Percentiles rank a stretch among this genome's conserved stretches.
Conservation (phyloP, 2,797 vertebrate species). For the Typhlichthys subterraneus region DNA sequence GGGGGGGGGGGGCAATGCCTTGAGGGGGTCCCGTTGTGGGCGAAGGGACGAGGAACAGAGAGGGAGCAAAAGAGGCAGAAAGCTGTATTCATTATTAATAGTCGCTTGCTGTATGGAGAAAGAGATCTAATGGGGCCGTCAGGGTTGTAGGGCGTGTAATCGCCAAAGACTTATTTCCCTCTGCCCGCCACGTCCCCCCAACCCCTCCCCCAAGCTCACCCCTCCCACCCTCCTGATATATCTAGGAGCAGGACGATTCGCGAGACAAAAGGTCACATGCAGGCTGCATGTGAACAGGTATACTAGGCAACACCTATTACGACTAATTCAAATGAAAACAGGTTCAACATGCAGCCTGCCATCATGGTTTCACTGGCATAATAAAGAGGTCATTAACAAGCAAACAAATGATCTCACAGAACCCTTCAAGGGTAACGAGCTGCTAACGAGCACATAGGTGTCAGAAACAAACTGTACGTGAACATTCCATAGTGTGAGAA, state of each 20-base stretch:
- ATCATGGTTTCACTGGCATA: conserved; percentile 15
- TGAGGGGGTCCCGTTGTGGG: conserved; percentile 51
- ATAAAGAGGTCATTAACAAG: conserved; percentile 23
- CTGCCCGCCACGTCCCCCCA: conserved; percentile 48
- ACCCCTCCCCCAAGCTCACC: conserved; percentile 11
- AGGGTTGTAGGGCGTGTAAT: conserved; percentile 67
- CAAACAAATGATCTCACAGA: conserved; percentile 25
- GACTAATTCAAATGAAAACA: not conserved
- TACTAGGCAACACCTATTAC: too few relatives aligned
- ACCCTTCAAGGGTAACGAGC: conserved; percentile 26
- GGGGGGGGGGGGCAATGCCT: conserved; percentile 40
- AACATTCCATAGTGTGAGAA: conserved; percentile 11
- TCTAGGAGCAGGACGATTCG: conserved; percentile 17
- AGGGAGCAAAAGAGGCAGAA: conserved; percentile 63
- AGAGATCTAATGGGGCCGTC: conserved; percentile 80
- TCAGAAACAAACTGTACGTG: conserved; percentile 9
- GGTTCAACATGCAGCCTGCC: not conserved
- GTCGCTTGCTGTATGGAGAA: conserved; percentile 70
- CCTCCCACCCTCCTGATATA: not conserved
- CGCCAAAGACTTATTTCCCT: conserved; percentile 59
- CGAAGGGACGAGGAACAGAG: conserved; percentile 40
- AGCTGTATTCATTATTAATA: conserved; percentile 81
- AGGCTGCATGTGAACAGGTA: conserved; percentile 20
- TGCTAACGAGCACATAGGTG: conserved; percentile 35
- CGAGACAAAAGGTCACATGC: conserved; percentile 27